A percentile compares a stretch with the other conserved stretches of the same genome.
Evolutionary conservation across 2,113 vertebrate species (phyloP).

Genomic region (Periophthalmodon schlosseri): DNA sequence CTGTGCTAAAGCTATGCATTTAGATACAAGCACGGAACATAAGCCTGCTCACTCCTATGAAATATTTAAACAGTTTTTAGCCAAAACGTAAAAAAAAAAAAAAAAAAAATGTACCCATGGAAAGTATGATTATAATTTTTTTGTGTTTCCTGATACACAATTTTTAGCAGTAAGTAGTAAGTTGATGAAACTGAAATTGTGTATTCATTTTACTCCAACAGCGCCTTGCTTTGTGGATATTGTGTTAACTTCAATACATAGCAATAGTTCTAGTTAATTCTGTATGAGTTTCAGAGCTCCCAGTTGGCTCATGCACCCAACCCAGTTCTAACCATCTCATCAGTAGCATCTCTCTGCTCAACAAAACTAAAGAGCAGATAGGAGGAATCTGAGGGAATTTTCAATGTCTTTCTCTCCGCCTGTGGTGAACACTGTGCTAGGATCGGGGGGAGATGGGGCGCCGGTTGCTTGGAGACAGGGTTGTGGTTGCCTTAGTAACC

Average conservation of each 20-base stretch:
- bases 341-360: slow-evolving; percentile 53
- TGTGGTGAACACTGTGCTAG: slow-evolving; percentile 87
- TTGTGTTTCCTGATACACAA: neutral
- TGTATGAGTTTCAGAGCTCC: slow-evolving; percentile 7
- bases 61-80: neutral
- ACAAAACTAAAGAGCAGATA: slow-evolving; percentile 30
- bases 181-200: neutral
- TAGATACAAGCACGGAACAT: neutral
- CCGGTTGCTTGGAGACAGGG: slow-evolving; percentile 91
- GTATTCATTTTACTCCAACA: neutral
- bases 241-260: neutral
- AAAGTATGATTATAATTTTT: neutral
- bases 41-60: neutral
- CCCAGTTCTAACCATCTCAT: slow-evolving; percentile 60
- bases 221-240: neutral
- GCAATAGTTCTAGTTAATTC: neutral
- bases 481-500: slow-evolving; percentile 98
- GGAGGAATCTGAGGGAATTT: slow-evolving; percentile 84
- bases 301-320: slow-evolving; percentile 38
- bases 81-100: too few relatives aligned
- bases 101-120: neutral
- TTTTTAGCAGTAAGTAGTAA: too few relatives aligned
- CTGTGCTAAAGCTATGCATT: slow-evolving; percentile 39
- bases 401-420: slow-evolving; percentile 75
- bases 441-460: slow-evolving; percentile 81